phyloP scores from a whole-genome alignment of 2,888 invertebrate genomes.

The Teleiodes luculella region DNA sequence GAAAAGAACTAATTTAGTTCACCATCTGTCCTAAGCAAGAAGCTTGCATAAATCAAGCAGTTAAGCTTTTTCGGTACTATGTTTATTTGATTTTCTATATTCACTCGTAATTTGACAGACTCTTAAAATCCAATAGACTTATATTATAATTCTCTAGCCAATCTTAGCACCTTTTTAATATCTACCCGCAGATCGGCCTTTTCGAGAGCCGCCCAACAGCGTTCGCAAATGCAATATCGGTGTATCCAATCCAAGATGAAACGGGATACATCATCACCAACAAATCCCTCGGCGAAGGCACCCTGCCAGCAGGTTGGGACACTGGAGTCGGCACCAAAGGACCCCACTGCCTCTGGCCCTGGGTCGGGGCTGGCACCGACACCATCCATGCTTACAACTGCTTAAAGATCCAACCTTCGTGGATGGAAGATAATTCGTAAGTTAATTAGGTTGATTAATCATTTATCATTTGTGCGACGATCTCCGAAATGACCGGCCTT shows the following conservation, averaged over 20 bases:
- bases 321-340: constrained; percentile 55
- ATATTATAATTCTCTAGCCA: too few species aligned
- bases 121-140: too few species aligned
- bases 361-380: constrained; percentile 82
- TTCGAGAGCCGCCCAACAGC: constrained; percentile 53
- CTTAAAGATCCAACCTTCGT: constrained; percentile 88
- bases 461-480: too few species aligned
- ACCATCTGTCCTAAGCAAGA: too few species aligned
- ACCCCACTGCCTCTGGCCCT: constrained; percentile 82
- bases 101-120: too few species aligned
- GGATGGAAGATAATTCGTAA: constrained; percentile 85
- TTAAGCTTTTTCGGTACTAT: too few species aligned
- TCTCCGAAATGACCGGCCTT: too few species aligned
- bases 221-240: constrained; percentile 62
- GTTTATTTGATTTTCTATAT: too few species aligned
- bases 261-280: constrained; percentile 72
- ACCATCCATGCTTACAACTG: constrained; percentile 82
- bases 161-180: too few species aligned
- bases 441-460: too few species aligned
- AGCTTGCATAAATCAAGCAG: too few species aligned
- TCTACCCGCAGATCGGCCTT: constrained; percentile 58
- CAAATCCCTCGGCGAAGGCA: constrained; percentile 73
- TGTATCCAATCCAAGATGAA: constrained; percentile 47
- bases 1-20: too few species aligned
- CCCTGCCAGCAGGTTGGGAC: constrained; percentile 80